phyloP scores from a whole-genome alignment of 1,140 invertebrate species.

The Antheraea mylitta region DNA sequence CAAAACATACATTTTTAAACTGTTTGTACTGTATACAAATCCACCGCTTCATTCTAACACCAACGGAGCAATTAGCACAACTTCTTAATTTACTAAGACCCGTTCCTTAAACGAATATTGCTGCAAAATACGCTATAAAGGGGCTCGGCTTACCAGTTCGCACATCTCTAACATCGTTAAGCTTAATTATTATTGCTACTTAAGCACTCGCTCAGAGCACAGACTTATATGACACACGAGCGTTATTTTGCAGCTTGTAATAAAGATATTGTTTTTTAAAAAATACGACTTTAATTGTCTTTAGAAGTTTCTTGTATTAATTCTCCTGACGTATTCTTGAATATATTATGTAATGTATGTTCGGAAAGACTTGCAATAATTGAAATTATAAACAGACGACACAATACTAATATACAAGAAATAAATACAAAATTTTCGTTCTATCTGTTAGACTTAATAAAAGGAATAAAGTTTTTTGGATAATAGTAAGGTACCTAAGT shows the following conservation, averaged over 20 bases:
- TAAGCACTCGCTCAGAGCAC: slow-evolving; percentile 32
- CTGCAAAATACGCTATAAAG: slow-evolving; percentile 62
- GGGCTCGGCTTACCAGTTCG: slow-evolving; percentile 58
- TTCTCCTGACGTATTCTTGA: no score
- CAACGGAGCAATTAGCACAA: slow-evolving; percentile 40
- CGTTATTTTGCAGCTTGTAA: neutral
- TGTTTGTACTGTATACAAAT: slow-evolving; percentile 18
- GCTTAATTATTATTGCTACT: slow-evolving; percentile 67
- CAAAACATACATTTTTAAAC: neutral
- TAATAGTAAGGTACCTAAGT: no score
- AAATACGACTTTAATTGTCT: neutral
- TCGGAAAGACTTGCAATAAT: no score
- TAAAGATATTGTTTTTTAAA: neutral
- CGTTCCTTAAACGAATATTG: slow-evolving; percentile 56
- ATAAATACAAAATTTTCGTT: no score
- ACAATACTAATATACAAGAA: no score
- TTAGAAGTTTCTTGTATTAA: neutral
- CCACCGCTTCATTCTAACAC: slow-evolving; percentile 26
- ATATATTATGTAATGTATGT: no score
- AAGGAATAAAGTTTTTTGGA: no score
- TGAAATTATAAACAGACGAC: no score
- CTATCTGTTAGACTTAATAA: no score
- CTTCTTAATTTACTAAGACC: slow-evolving; percentile 56
- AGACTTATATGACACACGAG: slow-evolving; percentile 21
- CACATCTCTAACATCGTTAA: slow-evolving; percentile 62